These are phyloP conservation scores for Chrysochloris asiatica DNA, from an alignment of 2,113 vertebrate genomes.

Conservation along the genomic window DNA sequence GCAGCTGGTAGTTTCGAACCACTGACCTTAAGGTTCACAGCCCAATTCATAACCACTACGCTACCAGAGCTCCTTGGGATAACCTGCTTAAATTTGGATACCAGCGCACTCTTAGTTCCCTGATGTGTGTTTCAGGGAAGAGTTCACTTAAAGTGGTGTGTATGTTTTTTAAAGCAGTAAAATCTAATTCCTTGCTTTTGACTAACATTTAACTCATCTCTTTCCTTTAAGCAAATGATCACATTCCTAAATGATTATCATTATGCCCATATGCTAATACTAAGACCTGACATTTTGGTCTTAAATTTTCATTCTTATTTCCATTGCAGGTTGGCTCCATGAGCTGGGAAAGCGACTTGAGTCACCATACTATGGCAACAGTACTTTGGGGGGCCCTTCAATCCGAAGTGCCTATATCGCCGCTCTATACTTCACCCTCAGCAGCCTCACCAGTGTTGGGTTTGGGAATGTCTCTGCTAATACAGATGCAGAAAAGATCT, in stretches of 20 bases:
- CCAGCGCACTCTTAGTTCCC: neutral
- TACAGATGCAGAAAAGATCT: constrained; percentile 97
- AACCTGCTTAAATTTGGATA: neutral
- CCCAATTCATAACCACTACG: too few species aligned
- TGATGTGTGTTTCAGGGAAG: neutral
- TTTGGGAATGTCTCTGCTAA: constrained; percentile 99
- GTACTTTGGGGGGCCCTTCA: constrained; percentile 89
- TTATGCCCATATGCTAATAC: neutral
- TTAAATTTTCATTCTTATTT: neutral
- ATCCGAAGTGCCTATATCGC: constrained; percentile 96
- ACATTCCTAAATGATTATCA: neutral
- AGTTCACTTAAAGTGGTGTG: neutral
- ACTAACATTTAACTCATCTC: constrained; percentile 13
- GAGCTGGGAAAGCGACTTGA: constrained; percentile 97
- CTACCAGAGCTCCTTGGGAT: too few species aligned
- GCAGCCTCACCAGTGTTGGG: constrained; percentile 98
- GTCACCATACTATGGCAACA: constrained; percentile 91
- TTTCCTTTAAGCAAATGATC: neutral
- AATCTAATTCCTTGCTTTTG: neutral
- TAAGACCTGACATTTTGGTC: neutral
- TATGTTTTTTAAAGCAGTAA: neutral
- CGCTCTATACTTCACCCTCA: constrained; percentile 97
- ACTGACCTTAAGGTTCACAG: too few species aligned
- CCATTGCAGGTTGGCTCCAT: constrained; percentile 94
- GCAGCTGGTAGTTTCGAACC: too few species aligned